Evolutionary conservation across 2,888 invertebrate species (phyloP).

Genomic region (Saturnia pavonia): DNA sequence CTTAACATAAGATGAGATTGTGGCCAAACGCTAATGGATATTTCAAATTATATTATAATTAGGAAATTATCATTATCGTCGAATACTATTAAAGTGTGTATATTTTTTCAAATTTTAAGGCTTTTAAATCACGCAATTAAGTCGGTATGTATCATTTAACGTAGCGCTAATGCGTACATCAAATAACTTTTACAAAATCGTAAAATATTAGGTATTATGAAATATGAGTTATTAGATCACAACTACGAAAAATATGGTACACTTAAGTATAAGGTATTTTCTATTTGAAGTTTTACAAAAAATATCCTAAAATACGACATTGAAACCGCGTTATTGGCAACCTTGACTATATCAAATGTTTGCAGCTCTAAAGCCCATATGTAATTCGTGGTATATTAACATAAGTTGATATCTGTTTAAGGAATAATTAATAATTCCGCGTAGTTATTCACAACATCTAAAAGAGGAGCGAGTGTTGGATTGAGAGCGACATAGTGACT

Average conservation of each 20-base stretch:
- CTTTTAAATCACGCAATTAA: no score
- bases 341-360: not conserved
- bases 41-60: no score
- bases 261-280: not conserved
- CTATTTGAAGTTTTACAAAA: not conserved
- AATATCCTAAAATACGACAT: not conserved
- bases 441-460: not conserved
- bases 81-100: no score
- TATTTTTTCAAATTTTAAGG: no score
- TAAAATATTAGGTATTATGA: not conserved
- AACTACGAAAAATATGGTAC: not conserved
- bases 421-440: not conserved
- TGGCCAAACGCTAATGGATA: not conserved
- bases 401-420: not conserved
- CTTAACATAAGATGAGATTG: not conserved
- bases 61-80: no score
- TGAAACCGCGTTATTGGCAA: not conserved
- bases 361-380: slow-evolving; percentile 3
- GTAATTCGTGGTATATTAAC: not conserved
- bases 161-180: no score
- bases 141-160: no score
- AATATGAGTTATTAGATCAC: not conserved
- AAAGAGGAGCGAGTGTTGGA: not conserved
- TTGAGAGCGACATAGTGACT: not conserved
- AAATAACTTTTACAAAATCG: no score